These are phyloP conservation scores for Rotaria socialis DNA, from an alignment of 2,888 invertebrate species.

Conservation along the genomic window DNA sequence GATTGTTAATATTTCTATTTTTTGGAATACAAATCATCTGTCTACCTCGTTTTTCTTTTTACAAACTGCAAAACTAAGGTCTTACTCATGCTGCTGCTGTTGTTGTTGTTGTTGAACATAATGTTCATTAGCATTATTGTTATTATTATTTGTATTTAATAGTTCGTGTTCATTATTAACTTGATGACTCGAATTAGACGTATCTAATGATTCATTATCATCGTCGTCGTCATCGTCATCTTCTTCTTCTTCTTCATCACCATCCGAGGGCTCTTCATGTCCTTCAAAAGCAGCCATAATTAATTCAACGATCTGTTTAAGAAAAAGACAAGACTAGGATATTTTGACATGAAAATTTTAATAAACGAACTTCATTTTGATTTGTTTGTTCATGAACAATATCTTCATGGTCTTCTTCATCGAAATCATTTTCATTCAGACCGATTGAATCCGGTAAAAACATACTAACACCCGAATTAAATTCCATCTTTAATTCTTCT, in stretches of 20 bases:
- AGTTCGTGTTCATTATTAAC: not conserved
- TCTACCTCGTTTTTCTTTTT: no score
- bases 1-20: no score
- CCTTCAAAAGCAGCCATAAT: conserved; percentile 35
- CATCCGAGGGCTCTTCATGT: not conserved
- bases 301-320: conserved; percentile 4
- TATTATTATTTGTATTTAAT: conserved; percentile 12
- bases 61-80: not conserved
- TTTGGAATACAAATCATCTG: no score
- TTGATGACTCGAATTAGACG: not conserved
- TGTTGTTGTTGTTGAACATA: not conserved
- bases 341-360: not conserved
- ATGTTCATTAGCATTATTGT: not conserved
- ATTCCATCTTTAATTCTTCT: not conserved
- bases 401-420: conserved; percentile 35
- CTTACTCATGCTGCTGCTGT: conserved; percentile 18
- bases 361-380: conserved; percentile 24
- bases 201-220: not conserved
- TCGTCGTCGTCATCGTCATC: not conserved
- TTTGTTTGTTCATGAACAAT: conserved; percentile 3
- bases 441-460: not conserved
- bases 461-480: conserved; percentile 27
- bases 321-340: not conserved
- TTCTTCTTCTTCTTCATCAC: not conserved
- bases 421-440: not conserved